These are phyloP conservation scores for Hyposmocoma kahamanoa DNA, from an alignment of 1,140 invertebrate genomes.

Conservation along the genomic window DNA sequence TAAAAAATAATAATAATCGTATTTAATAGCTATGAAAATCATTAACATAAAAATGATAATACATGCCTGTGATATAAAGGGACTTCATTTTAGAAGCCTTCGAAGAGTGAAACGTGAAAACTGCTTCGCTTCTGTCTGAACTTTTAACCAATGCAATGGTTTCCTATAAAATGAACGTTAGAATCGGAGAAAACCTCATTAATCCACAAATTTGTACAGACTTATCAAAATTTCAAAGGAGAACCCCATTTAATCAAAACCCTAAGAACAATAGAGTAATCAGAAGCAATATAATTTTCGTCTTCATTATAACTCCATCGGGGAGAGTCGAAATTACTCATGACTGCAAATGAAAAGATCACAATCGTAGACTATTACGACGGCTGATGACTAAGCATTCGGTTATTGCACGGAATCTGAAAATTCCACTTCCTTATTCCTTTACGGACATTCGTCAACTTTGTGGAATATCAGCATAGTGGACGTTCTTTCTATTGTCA, in stretches of 20 bases:
- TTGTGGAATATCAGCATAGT: neutral
- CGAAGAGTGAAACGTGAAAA: no score
- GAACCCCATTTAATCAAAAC: constrained; percentile 30
- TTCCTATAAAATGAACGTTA: no score
- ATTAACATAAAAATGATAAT: no score
- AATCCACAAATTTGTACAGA: constrained; percentile 29
- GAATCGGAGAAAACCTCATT: constrained; percentile 25
- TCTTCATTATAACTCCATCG: constrained; percentile 55
- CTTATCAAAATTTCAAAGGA: constrained; percentile 3
- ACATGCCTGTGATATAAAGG: no score
- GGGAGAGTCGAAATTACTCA: constrained; percentile 35
- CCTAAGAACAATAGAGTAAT: constrained; percentile 54
- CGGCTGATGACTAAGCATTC: constrained; percentile 39
- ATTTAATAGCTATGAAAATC: no score
- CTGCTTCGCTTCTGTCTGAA: no score
- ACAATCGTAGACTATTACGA: constrained; percentile 47
- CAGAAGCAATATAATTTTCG: constrained; percentile 61
- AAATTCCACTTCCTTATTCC: constrained; percentile 1
- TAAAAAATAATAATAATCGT: no score
- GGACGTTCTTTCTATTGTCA: no score
- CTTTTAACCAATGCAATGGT: no score
- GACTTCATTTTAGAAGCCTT: no score
- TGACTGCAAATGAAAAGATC: constrained; percentile 61
- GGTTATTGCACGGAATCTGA: neutral
- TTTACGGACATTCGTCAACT: neutral